Conservation (phyloP, 2,797 vertebrate species). For the Pteropus rufus region DNA sequence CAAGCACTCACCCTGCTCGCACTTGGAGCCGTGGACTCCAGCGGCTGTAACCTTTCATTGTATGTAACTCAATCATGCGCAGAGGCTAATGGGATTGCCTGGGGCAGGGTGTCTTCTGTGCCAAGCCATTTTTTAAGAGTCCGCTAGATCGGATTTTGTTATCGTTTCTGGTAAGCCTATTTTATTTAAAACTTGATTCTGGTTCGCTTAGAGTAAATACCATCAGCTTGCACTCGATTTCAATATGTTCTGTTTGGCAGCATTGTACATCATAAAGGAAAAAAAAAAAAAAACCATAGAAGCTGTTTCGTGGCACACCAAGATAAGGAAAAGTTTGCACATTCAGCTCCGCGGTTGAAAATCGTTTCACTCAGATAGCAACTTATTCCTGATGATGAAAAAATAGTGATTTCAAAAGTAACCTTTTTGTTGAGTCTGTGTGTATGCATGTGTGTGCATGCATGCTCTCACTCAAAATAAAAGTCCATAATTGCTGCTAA, state of each 20-base stretch:
- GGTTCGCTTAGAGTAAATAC: conserved; percentile 11
- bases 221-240: conserved; percentile 11
- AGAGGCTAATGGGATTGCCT: neutral
- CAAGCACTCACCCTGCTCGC: neutral
- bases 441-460: neutral
- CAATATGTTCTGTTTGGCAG: conserved; percentile 48
- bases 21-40: neutral
- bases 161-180: conserved; percentile 35
- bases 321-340: neutral
- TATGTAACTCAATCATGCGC: neutral
- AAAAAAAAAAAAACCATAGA: neutral
- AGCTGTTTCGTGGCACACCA: neutral
- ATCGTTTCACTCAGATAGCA: neutral
- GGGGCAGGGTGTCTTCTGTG: neutral
- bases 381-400: neutral
- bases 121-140: neutral
- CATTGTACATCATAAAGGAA: neutral
- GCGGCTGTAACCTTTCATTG: neutral
- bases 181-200: conserved; percentile 63
- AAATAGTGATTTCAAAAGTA: conserved; percentile 40
- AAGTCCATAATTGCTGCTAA: neutral
- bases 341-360: neutral
- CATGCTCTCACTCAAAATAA: neutral
- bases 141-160: conserved; percentile 43
- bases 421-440: conserved; percentile 48